phyloP scores from a whole-genome alignment of 2,797 vertebrate genomes.

The Chromobotia macracanthus region DNA sequence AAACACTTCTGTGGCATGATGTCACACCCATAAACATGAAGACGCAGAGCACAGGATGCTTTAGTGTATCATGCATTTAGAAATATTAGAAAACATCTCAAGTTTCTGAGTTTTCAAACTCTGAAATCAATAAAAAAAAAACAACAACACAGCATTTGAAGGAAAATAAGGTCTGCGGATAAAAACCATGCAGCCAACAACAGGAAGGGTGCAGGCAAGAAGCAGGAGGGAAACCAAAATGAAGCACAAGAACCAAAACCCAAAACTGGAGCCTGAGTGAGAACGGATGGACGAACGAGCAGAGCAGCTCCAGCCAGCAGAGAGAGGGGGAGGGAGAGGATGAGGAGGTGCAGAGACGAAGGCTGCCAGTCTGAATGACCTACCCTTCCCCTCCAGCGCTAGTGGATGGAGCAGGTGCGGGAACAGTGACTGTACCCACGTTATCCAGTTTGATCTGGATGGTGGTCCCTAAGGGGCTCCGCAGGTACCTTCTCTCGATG shows the following conservation, averaged over 20 bases:
- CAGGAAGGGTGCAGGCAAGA: conserved; percentile 46
- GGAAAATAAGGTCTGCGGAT: conserved; percentile 18
- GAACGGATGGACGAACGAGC: conserved; percentile 57
- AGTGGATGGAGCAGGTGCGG: conserved; percentile 99
- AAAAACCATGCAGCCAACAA: conserved; percentile 56
- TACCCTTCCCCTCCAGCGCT: conserved; percentile 99
- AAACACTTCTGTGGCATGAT: conserved; percentile 20
- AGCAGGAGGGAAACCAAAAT: conserved; percentile 22
- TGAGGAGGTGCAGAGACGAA: conserved; percentile 48
- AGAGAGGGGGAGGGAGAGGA: conserved; percentile 53
- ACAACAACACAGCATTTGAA: not conserved
- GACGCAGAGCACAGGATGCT: conserved; percentile 16
- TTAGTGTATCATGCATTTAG: conserved; percentile 49
- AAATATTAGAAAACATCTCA: conserved; percentile 35
- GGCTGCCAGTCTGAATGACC: conserved; percentile 84
- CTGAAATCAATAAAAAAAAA: not conserved
- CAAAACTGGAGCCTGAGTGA: conserved; percentile 41
- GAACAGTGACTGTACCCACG: conserved; percentile 99
- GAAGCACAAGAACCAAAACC: conserved; percentile 37
- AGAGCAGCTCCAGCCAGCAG: conserved; percentile 71
- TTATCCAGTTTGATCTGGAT: conserved; percentile 99
- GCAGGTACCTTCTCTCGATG: conserved; percentile 99
- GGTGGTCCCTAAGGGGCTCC: conserved; percentile 99
- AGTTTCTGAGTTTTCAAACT: not conserved
- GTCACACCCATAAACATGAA: too few relatives aligned